These are phyloP conservation scores for Philaethria dido DNA, from an alignment of 2,888 invertebrate genomes.

Conservation along the genomic window DNA sequence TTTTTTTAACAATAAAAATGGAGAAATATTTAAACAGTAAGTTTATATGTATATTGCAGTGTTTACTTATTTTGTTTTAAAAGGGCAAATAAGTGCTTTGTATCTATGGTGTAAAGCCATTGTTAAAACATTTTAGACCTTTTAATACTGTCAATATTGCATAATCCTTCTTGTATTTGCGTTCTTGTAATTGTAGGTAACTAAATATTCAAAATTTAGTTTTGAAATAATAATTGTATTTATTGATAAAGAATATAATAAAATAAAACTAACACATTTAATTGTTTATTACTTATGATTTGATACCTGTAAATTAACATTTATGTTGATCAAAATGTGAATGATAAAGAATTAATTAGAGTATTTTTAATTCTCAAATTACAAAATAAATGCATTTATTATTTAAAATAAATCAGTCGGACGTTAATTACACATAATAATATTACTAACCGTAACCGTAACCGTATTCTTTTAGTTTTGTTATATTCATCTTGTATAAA, in stretches of 20 bases:
- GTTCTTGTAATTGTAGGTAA: too few relatives aligned
- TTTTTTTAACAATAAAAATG: background rate
- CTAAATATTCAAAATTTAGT: too few relatives aligned
- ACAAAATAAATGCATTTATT: conserved; percentile 1
- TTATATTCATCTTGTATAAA: background rate
- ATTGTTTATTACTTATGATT: background rate
- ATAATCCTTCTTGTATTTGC: too few relatives aligned
- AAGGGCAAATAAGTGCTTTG: too few relatives aligned
- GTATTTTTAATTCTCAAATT: background rate
- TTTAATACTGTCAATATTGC: too few relatives aligned
- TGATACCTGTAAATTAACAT: too few relatives aligned
- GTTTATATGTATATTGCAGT: too few relatives aligned
- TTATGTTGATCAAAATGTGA: background rate
- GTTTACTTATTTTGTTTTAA: too few relatives aligned
- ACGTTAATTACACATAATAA: background rate
- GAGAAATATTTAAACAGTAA: background rate
- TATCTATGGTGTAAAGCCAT: too few relatives aligned
- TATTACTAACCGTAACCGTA: conserved; percentile 12
- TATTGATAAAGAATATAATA: background rate
- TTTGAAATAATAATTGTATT: too few relatives aligned
- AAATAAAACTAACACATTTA: background rate
- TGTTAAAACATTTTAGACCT: too few relatives aligned
- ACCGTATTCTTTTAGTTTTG: conserved; percentile 7
- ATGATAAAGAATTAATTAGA: background rate
- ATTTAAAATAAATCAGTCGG: conserved; percentile 8